These are phyloP conservation scores for Rallus limicola DNA, from an alignment of 2,113 vertebrate genomes.

Conservation along the genomic window DNA sequence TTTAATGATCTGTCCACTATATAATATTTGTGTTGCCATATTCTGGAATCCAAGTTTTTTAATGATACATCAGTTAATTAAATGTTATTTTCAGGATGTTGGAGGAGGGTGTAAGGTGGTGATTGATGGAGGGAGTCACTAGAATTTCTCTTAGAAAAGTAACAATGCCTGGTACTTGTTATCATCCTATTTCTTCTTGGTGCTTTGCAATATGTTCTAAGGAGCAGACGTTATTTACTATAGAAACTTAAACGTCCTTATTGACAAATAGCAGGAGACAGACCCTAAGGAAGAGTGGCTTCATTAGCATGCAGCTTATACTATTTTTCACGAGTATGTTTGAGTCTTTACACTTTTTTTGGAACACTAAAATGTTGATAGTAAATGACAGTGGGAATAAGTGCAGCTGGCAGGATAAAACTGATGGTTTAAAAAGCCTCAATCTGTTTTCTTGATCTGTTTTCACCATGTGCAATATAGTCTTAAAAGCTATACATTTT, in stretches of 20 bases:
- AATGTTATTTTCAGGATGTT: not conserved
- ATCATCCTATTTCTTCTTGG: not conserved
- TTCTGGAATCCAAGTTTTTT: not conserved
- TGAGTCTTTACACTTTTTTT: slow-evolving; percentile 32
- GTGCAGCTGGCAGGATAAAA: slow-evolving; percentile 54
- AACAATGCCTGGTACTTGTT: slow-evolving; percentile 47
- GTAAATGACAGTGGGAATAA: slow-evolving; percentile 59
- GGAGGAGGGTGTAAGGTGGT: not conserved
- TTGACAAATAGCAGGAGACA: slow-evolving; percentile 64
- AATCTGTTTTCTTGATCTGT: slow-evolving; percentile 67
- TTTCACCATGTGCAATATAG: slow-evolving; percentile 34
- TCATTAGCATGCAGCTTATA: slow-evolving; percentile 59
- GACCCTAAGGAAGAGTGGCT: slow-evolving; percentile 40
- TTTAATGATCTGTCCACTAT: not conserved
- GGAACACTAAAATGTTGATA: slow-evolving; percentile 50
- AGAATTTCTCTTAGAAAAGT: slow-evolving; percentile 1
- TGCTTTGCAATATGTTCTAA: slow-evolving; percentile 25
- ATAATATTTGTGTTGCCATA: not conserved
- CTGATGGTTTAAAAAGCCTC: slow-evolving; percentile 52
- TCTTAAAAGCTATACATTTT: slow-evolving; percentile 40
- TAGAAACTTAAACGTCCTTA: slow-evolving; percentile 46
- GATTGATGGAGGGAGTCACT: not conserved
- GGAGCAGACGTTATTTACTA: slow-evolving; percentile 57
- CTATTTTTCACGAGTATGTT: slow-evolving; percentile 45
- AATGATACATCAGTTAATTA: not conserved